Base-by-base conservation (phyloP, 2,888 invertebrate genomes). In the Drosophila ezoana region DNA sequence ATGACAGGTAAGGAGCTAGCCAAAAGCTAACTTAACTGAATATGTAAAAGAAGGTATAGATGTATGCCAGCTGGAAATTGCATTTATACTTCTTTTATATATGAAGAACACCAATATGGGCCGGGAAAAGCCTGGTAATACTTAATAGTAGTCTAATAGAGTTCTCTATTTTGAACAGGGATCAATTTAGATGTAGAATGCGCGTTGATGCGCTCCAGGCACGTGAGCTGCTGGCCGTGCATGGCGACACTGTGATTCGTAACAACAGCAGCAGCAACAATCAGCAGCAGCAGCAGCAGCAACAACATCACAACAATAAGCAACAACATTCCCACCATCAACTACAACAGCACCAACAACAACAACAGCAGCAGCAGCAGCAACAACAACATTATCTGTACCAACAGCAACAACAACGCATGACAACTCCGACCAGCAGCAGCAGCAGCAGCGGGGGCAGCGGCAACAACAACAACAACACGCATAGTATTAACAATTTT, bases 181-280 rank as follows among this genome's bases (percentile, higher is more conserved):
- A 91, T 69, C 91, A 92, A 84, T 91, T 90, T 81, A 92, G 91
- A 84, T 90, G 92, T 86, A 90, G 92, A 89, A 91, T 92, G 91
- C 92, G 91, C 81, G 91, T 92, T 71, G 92, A 92, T 76, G 87
- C 92, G 81, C 90, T 91, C 57, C 91, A 91, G 69, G 89, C 92
- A 77, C 90, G 92, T 86, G 92, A 92, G 84, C 89, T 92, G 76
- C 81, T 92, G 78, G 86, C 87, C 64, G 89, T 81, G 78, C 89
- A 89, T 81, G 82, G 89, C 73, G 90, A 90, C 68, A 86, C 89
- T 88, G 89, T 90, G 89, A 90, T 90, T 73, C 86, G 86, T 58
- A 81, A 68, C 72, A 78, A 40, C 72, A 82, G 65, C 79, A 81
- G 76, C 85, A 81, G 61, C 69, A 86, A 28, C 65, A 61, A 76